phyloP scores from a whole-genome alignment of 2,113 vertebrate genomes.

The Centropus unirufus region DNA sequence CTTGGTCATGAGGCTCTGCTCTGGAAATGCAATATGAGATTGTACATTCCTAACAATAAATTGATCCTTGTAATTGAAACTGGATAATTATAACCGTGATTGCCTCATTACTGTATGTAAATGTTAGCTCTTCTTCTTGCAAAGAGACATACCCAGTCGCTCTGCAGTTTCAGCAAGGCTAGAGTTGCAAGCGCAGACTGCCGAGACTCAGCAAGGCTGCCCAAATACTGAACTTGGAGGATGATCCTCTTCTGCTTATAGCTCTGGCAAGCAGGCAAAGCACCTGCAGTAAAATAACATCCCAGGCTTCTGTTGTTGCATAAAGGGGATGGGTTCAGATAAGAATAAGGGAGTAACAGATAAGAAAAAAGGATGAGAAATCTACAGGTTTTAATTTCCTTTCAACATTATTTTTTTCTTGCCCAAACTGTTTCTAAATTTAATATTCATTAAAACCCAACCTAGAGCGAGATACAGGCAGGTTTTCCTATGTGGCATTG shows the following conservation, averaged over 20 bases:
- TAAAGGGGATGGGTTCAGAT: constrained; percentile 40
- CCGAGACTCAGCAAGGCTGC: background rate
- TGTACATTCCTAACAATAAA: background rate
- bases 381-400: constrained; percentile 77
- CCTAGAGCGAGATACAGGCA: background rate
- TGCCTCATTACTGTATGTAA: background rate
- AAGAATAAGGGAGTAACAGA: constrained; percentile 53
- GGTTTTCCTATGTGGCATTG: background rate
- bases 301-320: constrained; percentile 24
- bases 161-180: background rate
- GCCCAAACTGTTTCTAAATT: constrained; percentile 58
- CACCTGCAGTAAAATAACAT: constrained; percentile 22
- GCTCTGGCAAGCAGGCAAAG: background rate
- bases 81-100: background rate
- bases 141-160: background rate
- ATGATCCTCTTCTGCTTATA: background rate
- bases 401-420: constrained; percentile 40
- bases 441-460: constrained; percentile 63
- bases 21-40: background rate
- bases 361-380: constrained; percentile 70
- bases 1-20: background rate
- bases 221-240: background rate
- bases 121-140: background rate
- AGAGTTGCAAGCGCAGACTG: background rate
- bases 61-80: background rate